These are phyloP conservation scores for Lypha dubia DNA, from an alignment of 2,888 invertebrate species.

Conservation along the genomic window DNA sequence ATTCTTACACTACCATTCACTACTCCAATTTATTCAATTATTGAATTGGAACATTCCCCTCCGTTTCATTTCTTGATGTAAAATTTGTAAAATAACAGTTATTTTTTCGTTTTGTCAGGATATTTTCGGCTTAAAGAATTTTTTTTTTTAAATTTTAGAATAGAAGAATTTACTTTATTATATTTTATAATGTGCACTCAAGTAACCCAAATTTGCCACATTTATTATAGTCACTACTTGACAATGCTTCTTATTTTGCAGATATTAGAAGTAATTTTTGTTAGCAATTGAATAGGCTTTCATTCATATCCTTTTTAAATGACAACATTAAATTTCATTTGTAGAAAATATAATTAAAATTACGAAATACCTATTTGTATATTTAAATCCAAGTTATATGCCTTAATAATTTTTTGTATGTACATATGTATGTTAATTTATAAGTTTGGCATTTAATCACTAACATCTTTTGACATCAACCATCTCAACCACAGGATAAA, in stretches of 20 bases:
- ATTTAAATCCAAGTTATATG: neutral
- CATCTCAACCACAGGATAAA: conserved; percentile 6
- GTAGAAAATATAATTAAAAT: neutral
- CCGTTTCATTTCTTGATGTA: too few relatives aligned
- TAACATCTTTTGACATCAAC: neutral
- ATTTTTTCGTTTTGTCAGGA: too few relatives aligned
- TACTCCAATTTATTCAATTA: too few relatives aligned
- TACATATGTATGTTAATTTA: neutral
- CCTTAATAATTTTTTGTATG: too few relatives aligned
- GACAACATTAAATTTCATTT: neutral
- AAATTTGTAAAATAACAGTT: too few relatives aligned
- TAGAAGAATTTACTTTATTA: too few relatives aligned
- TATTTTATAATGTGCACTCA: too few relatives aligned
- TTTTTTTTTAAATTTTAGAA: too few relatives aligned
- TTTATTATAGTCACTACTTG: neutral
- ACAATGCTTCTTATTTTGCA: conserved; percentile 8
- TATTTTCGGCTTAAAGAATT: too few relatives aligned
- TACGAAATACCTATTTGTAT: neutral
- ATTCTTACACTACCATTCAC: too few relatives aligned
- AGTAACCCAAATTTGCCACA: too few relatives aligned
- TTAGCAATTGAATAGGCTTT: neutral
- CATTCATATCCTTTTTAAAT: conserved; percentile 28
- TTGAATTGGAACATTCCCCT: too few relatives aligned
- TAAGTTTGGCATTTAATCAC: conserved; percentile 13
- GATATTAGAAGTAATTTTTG: neutral